These are phyloP conservation scores for Poicephalus meyeri DNA, from an alignment of 2,113 vertebrate genomes.

Conservation along the genomic window DNA sequence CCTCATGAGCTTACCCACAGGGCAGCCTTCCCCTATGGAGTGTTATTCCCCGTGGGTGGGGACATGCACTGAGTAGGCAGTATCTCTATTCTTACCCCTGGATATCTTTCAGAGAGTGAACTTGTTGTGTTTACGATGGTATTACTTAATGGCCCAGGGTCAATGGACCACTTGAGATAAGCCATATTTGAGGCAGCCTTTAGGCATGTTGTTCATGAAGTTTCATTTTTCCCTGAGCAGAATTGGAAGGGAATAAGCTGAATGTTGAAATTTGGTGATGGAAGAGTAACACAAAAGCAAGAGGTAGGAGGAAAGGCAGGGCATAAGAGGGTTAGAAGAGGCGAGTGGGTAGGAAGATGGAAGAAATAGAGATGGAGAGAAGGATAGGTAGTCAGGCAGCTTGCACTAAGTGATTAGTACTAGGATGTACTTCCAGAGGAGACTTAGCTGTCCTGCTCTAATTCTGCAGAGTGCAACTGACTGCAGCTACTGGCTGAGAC, in stretches of 20 bases:
- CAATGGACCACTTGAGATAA: not conserved
- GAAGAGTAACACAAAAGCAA: not conserved
- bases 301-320: not conserved
- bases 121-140: not conserved
- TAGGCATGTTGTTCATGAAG: not conserved
- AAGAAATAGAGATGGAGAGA: not conserved
- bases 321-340: not conserved
- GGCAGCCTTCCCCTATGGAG: not conserved
- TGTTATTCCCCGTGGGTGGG: not conserved
- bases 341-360: not conserved
- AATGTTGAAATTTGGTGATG: not conserved
- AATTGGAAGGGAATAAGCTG: not conserved
- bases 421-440: not conserved
- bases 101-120: not conserved
- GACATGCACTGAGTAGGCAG: not conserved
- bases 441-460: not conserved
- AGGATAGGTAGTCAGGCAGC: not conserved
- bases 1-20: not conserved
- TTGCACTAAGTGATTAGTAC: not conserved
- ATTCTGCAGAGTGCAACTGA: not conserved
- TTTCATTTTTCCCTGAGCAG: not conserved
- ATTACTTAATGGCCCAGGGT: not conserved
- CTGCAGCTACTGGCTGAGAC: not conserved
- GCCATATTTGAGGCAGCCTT: not conserved
- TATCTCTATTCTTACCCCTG: not conserved